Evolutionary conservation across 2,113 vertebrate genomes (phyloP).

Genomic region (Danionella cerebrum): DNA sequence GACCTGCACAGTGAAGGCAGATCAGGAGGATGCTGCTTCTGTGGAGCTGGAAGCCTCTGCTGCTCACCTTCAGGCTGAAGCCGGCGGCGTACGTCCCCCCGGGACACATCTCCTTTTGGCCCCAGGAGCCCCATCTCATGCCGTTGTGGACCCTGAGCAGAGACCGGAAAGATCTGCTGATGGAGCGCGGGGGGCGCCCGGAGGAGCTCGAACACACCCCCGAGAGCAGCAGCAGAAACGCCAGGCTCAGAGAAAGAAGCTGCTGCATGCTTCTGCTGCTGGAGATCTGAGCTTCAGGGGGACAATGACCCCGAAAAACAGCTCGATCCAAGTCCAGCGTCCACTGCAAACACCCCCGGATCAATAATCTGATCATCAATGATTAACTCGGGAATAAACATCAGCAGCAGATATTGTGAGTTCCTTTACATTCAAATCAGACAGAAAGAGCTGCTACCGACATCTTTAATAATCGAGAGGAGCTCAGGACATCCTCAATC

Average conservation of each 20-base stretch:
- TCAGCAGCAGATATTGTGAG: too few species aligned
- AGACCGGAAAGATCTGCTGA: background rate
- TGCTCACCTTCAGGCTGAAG: slow-evolving; percentile 30
- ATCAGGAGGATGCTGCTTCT: too few species aligned
- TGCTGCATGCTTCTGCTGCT: slow-evolving; percentile 1
- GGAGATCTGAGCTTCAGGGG: background rate
- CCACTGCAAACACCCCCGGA: background rate
- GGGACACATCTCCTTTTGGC: slow-evolving; percentile 28
- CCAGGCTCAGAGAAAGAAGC: background rate
- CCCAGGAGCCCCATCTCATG: slow-evolving; percentile 32
- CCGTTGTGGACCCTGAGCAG: slow-evolving; percentile 26
- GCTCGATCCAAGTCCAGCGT: background rate
- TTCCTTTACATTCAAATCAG: too few species aligned
- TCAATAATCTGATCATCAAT: background rate
- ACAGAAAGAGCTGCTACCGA: too few species aligned
- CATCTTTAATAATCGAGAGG: too few species aligned
- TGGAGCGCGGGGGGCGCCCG: background rate
- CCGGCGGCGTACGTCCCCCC: slow-evolving; percentile 17
- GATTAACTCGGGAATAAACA: background rate
- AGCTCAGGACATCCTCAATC: too few species aligned
- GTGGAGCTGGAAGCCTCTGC: too few species aligned
- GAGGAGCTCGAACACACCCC: background rate
- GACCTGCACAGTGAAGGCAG: too few species aligned
- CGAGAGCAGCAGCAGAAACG: background rate
- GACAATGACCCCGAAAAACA: background rate